A percentile compares a stretch with the other conserved stretches of the same genome.
Evolutionary conservation across 2,113 vertebrate genomes (phyloP).

Genomic region (Cebidichthys violaceus): DNA sequence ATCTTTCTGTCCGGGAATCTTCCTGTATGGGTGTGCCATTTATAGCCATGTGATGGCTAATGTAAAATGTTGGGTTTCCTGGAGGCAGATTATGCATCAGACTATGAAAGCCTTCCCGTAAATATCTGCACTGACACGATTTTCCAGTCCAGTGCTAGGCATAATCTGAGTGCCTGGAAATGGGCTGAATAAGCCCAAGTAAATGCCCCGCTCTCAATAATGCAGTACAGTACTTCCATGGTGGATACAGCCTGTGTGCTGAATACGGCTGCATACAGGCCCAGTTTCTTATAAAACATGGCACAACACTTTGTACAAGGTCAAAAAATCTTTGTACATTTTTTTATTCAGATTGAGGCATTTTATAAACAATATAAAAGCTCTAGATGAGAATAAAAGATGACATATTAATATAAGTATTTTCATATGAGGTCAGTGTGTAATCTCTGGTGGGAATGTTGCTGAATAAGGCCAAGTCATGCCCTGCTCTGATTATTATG

Average conservation of each 20-base stretch:
- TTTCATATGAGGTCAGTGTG: constrained; percentile 55
- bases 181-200: constrained; percentile 67
- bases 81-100: constrained; percentile 65
- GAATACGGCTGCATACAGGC: constrained; percentile 36
- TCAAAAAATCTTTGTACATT: constrained; percentile 5
- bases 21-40: constrained; percentile 2
- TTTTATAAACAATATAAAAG: constrained; percentile 49
- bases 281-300: constrained; percentile 38
- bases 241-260: constrained; percentile 36
- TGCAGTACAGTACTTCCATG: constrained; percentile 50
- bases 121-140: constrained; percentile 67
- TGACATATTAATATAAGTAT: constrained; percentile 55
- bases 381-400: constrained; percentile 46
- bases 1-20: constrained; percentile 25
- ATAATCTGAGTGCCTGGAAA: constrained; percentile 76
- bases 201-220: constrained; percentile 65
- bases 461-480: constrained; percentile 68
- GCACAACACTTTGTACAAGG: not conserved
- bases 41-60: constrained; percentile 37
- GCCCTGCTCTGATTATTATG: constrained; percentile 60
- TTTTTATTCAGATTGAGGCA: constrained; percentile 13
- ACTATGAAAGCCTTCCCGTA: constrained; percentile 63
- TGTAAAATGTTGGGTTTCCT: constrained; percentile 57
- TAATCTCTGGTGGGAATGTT: constrained; percentile 60
- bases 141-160: constrained; percentile 65